phyloP scores from a whole-genome alignment of 2,888 invertebrate species.

The Pheosia gnoma region DNA sequence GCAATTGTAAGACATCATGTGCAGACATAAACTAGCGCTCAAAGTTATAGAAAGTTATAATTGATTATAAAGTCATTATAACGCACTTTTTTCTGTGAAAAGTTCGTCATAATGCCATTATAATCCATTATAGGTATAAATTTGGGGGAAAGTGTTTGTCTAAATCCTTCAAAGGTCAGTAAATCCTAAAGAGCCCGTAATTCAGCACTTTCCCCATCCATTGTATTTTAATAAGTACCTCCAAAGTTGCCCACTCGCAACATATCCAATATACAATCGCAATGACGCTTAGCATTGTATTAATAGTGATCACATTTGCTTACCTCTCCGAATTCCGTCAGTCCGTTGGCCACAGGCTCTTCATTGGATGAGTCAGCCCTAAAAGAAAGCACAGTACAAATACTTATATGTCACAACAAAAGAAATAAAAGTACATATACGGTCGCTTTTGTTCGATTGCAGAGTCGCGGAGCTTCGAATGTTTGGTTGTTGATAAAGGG shows the following conservation, averaged over 20 bases:
- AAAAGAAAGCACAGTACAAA: constrained; percentile 61
- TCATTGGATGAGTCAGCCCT: constrained; percentile 84
- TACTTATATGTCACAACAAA: constrained; percentile 57
- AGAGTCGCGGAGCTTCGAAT: constrained; percentile 25
- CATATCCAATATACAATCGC: constrained; percentile 24
- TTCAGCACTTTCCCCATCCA: constrained; percentile 2
- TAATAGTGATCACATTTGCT: constrained; percentile 48
- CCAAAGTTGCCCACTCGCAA: constrained; percentile 15
- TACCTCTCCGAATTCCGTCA: constrained; percentile 82
- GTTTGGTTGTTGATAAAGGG: constrained; percentile 15
- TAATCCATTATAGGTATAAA: too few species aligned
- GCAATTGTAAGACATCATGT: too few species aligned
- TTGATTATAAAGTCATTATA: too few species aligned
- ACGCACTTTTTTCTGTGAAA: too few species aligned
- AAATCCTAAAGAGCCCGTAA: neutral
- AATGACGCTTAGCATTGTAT: constrained; percentile 17
- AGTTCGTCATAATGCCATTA: too few species aligned
- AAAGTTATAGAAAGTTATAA: too few species aligned
- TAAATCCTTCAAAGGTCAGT: neutral
- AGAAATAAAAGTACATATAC: constrained; percentile 32
- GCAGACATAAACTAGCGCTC: too few species aligned
- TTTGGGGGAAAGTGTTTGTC: neutral
- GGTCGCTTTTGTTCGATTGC: constrained; percentile 42
- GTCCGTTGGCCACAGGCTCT: constrained; percentile 73
- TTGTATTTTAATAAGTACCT: neutral